Conservation (phyloP, 2,888 invertebrate species). For the Polyploca ridens region DNA sequence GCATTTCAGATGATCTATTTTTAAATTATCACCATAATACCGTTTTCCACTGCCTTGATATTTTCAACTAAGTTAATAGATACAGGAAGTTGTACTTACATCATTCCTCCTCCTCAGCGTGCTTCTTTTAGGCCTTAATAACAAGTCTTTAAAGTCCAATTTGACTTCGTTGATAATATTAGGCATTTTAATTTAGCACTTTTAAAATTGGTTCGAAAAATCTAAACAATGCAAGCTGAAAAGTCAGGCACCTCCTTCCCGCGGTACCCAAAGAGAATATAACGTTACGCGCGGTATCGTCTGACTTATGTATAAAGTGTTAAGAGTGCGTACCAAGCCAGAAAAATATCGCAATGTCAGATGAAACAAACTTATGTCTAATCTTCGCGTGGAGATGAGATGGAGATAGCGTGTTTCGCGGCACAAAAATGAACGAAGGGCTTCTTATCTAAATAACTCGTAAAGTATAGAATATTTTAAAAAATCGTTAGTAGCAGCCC, state of each 20-base stretch:
- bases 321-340: too few species aligned
- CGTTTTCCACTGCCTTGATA: slow-evolving; percentile 53
- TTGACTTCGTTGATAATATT: slow-evolving; percentile 96
- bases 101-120: slow-evolving; percentile 93
- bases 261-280: too few species aligned
- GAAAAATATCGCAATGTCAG: too few species aligned
- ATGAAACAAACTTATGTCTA: not conserved
- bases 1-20: not conserved
- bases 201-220: slow-evolving; percentile 38
- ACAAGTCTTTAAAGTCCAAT: slow-evolving; percentile 96
- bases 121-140: slow-evolving; percentile 95
- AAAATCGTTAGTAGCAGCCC: too few species aligned
- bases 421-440: too few species aligned
- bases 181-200: slow-evolving; percentile 84
- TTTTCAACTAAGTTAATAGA: slow-evolving; percentile 36
- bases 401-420: too few species aligned
- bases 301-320: slow-evolving; percentile 51
- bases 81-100: slow-evolving; percentile 85
- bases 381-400: too few species aligned
- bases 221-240: slow-evolving; percentile 30
- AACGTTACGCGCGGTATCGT: slow-evolving; percentile 74
- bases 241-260: slow-evolving; percentile 46
- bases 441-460: too few species aligned
- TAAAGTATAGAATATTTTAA: too few species aligned
- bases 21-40: slow-evolving; percentile 14